Conservation (phyloP, 2,113 vertebrate genomes). For the Channa maculata region DNA sequence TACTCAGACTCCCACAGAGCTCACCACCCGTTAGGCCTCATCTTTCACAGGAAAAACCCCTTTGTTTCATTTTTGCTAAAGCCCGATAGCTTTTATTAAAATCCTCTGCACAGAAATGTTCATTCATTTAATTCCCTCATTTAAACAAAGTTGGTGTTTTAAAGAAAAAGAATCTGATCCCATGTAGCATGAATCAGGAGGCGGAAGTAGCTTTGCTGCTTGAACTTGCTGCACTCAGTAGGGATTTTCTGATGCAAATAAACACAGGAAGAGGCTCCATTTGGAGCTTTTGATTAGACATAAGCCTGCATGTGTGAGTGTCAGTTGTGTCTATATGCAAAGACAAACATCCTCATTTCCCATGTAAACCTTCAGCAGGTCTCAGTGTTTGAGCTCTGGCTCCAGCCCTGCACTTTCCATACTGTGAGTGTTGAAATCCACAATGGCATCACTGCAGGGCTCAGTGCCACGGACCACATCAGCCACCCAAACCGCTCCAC, state of each 20-base stretch:
- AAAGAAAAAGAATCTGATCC: slow-evolving; percentile 1
- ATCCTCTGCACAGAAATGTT: slow-evolving; percentile 28
- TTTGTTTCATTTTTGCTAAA: slow-evolving; percentile 9
- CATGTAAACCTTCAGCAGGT: slow-evolving; percentile 43
- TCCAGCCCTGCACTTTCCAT: neutral
- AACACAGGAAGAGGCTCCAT: slow-evolving; percentile 79
- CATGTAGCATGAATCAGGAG: slow-evolving; percentile 2
- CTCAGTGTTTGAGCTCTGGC: neutral
- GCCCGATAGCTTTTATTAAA: slow-evolving; percentile 43
- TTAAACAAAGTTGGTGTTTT: slow-evolving; percentile 30
- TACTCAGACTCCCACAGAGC: too few relatives aligned
- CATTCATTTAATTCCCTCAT: slow-evolving; percentile 21
- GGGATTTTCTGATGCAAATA: slow-evolving; percentile 75
- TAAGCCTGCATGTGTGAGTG: slow-evolving; percentile 54
- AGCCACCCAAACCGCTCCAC: too few relatives aligned
- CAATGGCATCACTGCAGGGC: neutral
- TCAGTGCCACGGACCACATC: too few relatives aligned
- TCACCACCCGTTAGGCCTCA: too few relatives aligned
- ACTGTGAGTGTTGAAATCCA: neutral
- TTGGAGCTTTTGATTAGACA: slow-evolving; percentile 64
- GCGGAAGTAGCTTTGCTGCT: slow-evolving; percentile 48
- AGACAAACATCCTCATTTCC: slow-evolving; percentile 74
- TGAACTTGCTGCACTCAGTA: slow-evolving; percentile 51
- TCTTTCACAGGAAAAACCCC: too few relatives aligned
- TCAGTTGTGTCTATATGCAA: slow-evolving; percentile 60